phyloP scores from a whole-genome alignment of 2,888 invertebrate species.

The Orthosia gracilis region DNA sequence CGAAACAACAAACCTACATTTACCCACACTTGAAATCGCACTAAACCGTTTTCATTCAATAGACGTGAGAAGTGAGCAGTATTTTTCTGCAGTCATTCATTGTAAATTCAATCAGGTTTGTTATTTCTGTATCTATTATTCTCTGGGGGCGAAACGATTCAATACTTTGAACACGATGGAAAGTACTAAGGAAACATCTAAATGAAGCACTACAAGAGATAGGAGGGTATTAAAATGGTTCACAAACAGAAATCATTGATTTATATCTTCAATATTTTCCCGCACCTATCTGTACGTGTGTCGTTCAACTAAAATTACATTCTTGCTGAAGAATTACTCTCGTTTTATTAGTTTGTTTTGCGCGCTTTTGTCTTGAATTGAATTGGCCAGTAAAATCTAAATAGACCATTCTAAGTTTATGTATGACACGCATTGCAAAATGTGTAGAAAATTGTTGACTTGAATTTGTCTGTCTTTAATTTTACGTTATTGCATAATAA shows the following conservation, averaged over 20 bases:
- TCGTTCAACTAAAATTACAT: conserved; percentile 42
- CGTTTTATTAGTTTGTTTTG: conserved; percentile 51
- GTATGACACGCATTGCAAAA: conserved; percentile 20
- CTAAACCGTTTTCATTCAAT: conserved; percentile 36
- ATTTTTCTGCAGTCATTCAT: conserved; percentile 56
- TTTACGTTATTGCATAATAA: background rate
- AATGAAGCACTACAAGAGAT: conserved; percentile 49
- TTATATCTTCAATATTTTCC: conserved; percentile 46
- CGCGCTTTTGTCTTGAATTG: conserved; percentile 35
- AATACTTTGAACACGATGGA: conserved; percentile 42
- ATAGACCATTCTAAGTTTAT: conserved; percentile 38
- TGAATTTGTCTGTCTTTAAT: background rate
- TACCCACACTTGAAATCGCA: conserved; percentile 24
- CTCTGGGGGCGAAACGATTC: conserved; percentile 27
- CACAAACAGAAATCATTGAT: conserved; percentile 48
- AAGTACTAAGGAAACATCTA: conserved; percentile 38
- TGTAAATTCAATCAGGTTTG: conserved; percentile 52
- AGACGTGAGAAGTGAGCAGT: conserved; percentile 38
- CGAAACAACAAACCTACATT: conserved; percentile 11
- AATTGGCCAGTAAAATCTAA: conserved; percentile 48
- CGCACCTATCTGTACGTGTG: conserved; percentile 31
- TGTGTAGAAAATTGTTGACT: background rate
- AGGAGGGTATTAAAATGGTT: conserved; percentile 51
- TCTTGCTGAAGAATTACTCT: conserved; percentile 29
- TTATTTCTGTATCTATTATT: conserved; percentile 59